Base-by-base conservation (phyloP, 2,797 vertebrate species). In the Lacerta viridis region DNA sequence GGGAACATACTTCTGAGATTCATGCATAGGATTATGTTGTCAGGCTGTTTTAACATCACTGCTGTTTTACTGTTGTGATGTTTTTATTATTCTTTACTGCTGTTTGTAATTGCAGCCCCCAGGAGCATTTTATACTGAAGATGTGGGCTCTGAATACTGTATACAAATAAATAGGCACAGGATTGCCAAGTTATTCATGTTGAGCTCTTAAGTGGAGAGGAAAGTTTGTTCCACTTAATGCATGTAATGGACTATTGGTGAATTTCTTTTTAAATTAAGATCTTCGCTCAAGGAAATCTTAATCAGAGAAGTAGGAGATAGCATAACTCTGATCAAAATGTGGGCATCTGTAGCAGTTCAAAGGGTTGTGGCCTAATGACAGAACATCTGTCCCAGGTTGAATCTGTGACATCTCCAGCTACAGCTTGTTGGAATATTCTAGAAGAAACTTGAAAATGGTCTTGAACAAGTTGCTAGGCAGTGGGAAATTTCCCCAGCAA, bases 211-310 rank as follows among this genome's bases (percentile, higher is more conserved):
- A 75, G 39, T 4, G 3, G 66, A 2, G 59, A 59, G 39, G 36
- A 66, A 66, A 66, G 69, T 71, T 71, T 71, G n/a, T 13, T 71
- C 29, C 29, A 71, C 29, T 71, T 71, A n/a, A 71, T 33, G 69
- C 69, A 71, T 71, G n/a, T 33, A 71, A n/a, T 71, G 29, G 17
- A 33, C 1, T 17, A 2, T n/a, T 7, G 61, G 7, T 66, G 23
- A 81, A 6, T 61, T 66, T 81, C 55, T 81, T 81, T 64, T 66
- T 66, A 81, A 81, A 81, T 81, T 11, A 81, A 17, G 39, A 15
- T 33, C n/a, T 5, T 81, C 7, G 13, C 7, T 41, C 20, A 80
- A 23, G 8, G 10, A 39, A 36, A 13, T 64, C 23, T 15, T 81
- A 27, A 68, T 68, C 61, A 68, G 36, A 18, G 23, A 68, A 25